A percentile compares a stretch with the other conserved stretches of the same genome.
phyloP scores from a whole-genome alignment of 2,113 vertebrate genomes.

The Cyrtonyx montezumae region DNA sequence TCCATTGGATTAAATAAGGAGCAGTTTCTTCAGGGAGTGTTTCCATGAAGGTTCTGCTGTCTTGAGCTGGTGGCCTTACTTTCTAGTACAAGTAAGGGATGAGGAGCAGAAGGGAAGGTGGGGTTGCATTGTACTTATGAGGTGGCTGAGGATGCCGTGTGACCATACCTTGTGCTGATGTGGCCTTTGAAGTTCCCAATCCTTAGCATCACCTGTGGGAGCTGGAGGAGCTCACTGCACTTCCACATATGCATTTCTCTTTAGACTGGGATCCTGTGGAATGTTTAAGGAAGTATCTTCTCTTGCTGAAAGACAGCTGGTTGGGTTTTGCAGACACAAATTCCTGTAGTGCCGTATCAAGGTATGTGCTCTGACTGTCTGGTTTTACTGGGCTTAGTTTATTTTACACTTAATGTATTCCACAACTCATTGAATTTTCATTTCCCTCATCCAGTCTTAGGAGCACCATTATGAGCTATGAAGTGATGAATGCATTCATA shows the following conservation, averaged over 20 bases:
- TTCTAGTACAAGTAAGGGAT: not conserved
- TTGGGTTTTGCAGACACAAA: not conserved
- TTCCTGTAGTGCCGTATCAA: not conserved
- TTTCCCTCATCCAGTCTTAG: not conserved
- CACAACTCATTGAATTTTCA: not conserved
- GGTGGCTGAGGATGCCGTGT: not conserved
- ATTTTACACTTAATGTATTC: accelerated
- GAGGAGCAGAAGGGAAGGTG: not conserved
- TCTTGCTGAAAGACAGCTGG: not conserved
- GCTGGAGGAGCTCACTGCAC: not conserved
- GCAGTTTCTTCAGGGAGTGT: not conserved
- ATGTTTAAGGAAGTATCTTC: not conserved
- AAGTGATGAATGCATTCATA: not conserved
- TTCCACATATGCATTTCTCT: not conserved
- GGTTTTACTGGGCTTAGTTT: not conserved
- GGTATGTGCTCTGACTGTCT: accelerated
- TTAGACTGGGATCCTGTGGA: not conserved
- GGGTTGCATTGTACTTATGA: not conserved
- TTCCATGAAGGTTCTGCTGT: not conserved
- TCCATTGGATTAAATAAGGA: not conserved
- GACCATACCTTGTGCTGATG: not conserved
- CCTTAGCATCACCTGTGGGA: not conserved
- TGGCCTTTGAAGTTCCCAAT: not conserved
- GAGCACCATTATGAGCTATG: not conserved
- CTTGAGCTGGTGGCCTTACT: not conserved